phyloP scores from a whole-genome alignment of 1,140 invertebrate species.

The Meloidogyne exigua region DNA sequence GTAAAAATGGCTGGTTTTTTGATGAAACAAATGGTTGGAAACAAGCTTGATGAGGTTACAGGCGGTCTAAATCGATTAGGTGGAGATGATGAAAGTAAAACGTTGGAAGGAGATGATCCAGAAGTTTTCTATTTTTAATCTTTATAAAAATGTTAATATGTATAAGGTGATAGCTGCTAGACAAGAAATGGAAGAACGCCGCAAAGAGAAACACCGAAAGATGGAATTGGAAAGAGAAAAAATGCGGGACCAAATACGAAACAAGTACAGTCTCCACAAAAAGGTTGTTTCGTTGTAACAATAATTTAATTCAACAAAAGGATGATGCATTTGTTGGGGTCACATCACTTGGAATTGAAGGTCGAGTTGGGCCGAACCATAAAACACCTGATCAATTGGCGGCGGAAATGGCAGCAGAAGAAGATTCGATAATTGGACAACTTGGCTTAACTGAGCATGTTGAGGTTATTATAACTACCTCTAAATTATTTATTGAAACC shows the following conservation, averaged over 20 bases:
- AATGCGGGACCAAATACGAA: slow-evolving; percentile 94
- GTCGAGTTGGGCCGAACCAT: slow-evolving; percentile 52
- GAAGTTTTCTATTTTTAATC: slow-evolving; percentile 39
- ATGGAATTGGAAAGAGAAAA: slow-evolving; percentile 97
- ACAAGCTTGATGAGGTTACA: slow-evolving; percentile 57
- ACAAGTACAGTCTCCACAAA: slow-evolving; percentile 72
- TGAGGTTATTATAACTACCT: slow-evolving; percentile 28
- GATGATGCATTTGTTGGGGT: neutral
- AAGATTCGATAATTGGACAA: slow-evolving; percentile 57
- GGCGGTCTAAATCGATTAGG: slow-evolving; percentile 53
- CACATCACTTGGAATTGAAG: slow-evolving; percentile 42
- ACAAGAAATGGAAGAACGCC: slow-evolving; percentile 66
- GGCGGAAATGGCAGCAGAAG: slow-evolving; percentile 44
- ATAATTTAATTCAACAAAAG: neutral
- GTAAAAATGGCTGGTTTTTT: slow-evolving; percentile 34
- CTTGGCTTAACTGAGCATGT: slow-evolving; percentile 61
- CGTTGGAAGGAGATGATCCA: slow-evolving; percentile 49
- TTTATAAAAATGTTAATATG: neutral
- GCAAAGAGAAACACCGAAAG: slow-evolving; percentile 74
- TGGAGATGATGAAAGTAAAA: slow-evolving; percentile 47
- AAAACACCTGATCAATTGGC: slow-evolving; percentile 62
- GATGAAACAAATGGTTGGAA: slow-evolving; percentile 58
- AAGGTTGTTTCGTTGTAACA: slow-evolving; percentile 36
- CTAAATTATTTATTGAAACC: neutral
- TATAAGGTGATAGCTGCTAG: slow-evolving; percentile 66